Percentiles rank a stretch among this genome's conserved stretches.
Evolutionary conservation across 2,888 invertebrate species (phyloP).

Genomic region (Diaphora mendica): DNA sequence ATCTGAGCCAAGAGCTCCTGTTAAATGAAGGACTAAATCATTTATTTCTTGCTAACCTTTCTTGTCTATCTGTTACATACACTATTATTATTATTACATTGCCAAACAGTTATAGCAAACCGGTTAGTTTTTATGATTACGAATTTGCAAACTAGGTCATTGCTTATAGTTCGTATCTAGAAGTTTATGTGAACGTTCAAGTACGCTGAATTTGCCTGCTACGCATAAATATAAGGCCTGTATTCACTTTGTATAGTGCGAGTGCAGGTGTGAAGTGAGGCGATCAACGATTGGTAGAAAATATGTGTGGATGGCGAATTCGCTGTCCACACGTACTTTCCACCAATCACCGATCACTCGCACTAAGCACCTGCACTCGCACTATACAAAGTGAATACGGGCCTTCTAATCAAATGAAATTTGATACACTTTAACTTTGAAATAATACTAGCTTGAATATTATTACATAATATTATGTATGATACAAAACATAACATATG

Average conservation of each 20-base stretch:
- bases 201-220: not conserved
- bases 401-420: not conserved
- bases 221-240: not conserved
- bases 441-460: not conserved
- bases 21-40: not conserved
- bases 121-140: not conserved
- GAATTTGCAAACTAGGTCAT: conserved; percentile 1
- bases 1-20: too few species aligned
- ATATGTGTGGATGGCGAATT: too few species aligned
- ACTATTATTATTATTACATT: not conserved
- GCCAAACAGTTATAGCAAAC: not conserved
- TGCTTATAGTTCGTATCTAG: not conserved
- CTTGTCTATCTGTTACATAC: not conserved
- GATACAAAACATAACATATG: not conserved
- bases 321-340: too few species aligned
- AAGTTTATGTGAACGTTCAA: not conserved
- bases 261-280: too few species aligned
- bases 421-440: not conserved
- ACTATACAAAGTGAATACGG: too few species aligned
- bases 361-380: too few species aligned
- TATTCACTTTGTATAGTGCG: too few species aligned
- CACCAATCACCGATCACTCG: too few species aligned
- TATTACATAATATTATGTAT: not conserved
- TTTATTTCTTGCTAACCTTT: not conserved
- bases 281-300: too few species aligned